Percentiles rank a stretch among this genome's conserved stretches.
Conservation (phyloP, 2,113 vertebrate genomes). For the Diadophis punctatus region DNA sequence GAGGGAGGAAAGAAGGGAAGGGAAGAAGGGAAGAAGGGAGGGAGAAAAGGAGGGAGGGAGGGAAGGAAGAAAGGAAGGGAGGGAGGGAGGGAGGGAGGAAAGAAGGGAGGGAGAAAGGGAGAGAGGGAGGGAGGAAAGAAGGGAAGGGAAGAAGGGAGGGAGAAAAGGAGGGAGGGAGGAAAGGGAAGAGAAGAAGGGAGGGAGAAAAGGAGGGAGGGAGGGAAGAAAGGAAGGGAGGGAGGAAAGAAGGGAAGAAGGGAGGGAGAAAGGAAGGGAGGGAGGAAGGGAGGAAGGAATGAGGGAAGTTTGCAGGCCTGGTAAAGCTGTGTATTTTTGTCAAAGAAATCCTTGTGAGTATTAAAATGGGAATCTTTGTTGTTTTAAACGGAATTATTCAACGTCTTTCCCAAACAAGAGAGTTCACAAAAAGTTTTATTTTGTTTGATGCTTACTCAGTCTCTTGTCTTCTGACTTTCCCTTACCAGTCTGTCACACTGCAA, state of each 20-base stretch:
- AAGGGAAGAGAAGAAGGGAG: rapidly evolving
- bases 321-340: not conserved
- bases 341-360: not conserved
- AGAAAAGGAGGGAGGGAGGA: not conserved
- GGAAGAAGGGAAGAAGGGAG: too few relatives aligned
- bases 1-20: too few relatives aligned
- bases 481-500: not conserved
- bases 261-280: rapidly evolving
- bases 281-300: too few relatives aligned
- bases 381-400: not conserved
- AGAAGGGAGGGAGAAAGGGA: not conserved
- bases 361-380: not conserved
- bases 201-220: too few relatives aligned
- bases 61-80: too few relatives aligned
- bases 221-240: too few relatives aligned
- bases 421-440: not conserved
- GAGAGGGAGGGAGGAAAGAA: not conserved
- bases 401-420: not conserved
- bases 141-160: too few relatives aligned
- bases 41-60: too few relatives aligned
- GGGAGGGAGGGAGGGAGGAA: not conserved
- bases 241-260: too few relatives aligned
- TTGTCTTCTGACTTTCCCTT: not conserved
- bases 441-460: not conserved
- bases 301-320: not conserved